These are phyloP conservation scores for Perizoma flavofasciatum DNA, from an alignment of 2,888 invertebrate genomes.

Conservation along the genomic window DNA sequence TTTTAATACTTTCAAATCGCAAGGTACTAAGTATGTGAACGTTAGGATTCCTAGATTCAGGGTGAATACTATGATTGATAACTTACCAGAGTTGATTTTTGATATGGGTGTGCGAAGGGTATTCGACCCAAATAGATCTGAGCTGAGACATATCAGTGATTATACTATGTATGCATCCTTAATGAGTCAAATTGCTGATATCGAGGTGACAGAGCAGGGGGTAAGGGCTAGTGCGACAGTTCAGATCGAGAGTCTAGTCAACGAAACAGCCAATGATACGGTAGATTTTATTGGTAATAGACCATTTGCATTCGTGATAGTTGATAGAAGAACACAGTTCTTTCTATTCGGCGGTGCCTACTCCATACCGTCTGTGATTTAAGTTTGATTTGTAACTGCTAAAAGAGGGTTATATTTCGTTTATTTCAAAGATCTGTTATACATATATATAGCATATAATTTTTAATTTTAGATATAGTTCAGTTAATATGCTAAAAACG, in stretches of 20 bases:
- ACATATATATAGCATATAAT: too few relatives aligned
- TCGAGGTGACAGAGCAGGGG: constrained; percentile 61
- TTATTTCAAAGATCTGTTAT: constrained; percentile 12
- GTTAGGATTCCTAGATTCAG: constrained; percentile 63
- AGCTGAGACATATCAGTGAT: constrained; percentile 58
- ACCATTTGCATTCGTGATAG: constrained; percentile 63
- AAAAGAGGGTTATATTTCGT: not conserved
- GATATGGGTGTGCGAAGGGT: constrained; percentile 68
- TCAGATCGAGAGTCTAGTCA: constrained; percentile 39
- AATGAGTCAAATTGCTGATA: constrained; percentile 57
- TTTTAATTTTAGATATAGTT: too few relatives aligned
- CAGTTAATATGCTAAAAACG: too few relatives aligned
- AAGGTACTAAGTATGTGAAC: constrained; percentile 46
- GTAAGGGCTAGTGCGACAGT: constrained; percentile 43
- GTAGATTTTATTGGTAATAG: constrained; percentile 53
- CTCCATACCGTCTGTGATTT: constrained; percentile 50
- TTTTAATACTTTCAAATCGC: constrained; percentile 49
- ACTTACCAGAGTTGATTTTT: constrained; percentile 58
- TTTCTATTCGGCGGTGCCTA: constrained; percentile 67
- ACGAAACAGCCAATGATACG: constrained; percentile 29
- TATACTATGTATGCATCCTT: constrained; percentile 56
- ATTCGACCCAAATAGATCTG: constrained; percentile 57
- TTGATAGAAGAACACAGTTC: constrained; percentile 59
- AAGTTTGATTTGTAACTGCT: constrained; percentile 18
- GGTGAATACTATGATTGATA: constrained; percentile 53